Evolutionary conservation across 2,888 invertebrate species (phyloP), one percentile per base, ranked within the genome.

Genomic region (Metalampra italica): DNA sequence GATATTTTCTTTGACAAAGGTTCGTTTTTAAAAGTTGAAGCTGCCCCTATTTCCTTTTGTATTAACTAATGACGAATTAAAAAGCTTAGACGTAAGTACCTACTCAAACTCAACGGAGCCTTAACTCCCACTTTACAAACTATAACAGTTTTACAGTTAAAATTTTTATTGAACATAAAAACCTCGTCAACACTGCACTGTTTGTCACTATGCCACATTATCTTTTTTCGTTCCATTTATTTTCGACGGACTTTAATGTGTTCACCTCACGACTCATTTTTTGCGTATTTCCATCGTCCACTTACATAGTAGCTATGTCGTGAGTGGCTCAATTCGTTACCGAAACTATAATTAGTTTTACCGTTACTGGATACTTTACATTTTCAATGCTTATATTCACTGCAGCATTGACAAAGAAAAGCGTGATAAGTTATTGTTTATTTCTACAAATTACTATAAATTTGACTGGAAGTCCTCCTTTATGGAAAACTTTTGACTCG

Each of bases 311-410:
- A 48, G 65, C 66, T 51, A 62, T 71, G 76, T 84, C 82, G 85
- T 86, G 86, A 83, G 79, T 76, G 72, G 56, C 62, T 68, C 77
- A 69, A 84, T 82, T 84, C 78, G 80, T 78, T 81, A 79, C 78
- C 73, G 71, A 76, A 74, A 71, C 71, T 76, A 75, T 84, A 84
- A 85, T 86, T 85, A 84, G 73, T 70, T 84, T 78, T 85, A 82
- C 86, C 78, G 83, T 84, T 85, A 77, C 62, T 66, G 59, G 70
- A 68, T 70, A 71, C 68, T 73, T 81, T 76, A 80, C 69, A 78
- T 78, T 77, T 80, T 76, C 71, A 72, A 77, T 78, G 69, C 75
- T 68, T 73, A 70, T 68, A 68, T 71, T 71, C 73, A 63, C 62
- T 59, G 57, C 64, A 45, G 58, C 62, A 55, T n/a, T 59, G 77